phyloP scores from a whole-genome alignment of 2,113 vertebrate species.

The Seriola quinqueradiata region DNA sequence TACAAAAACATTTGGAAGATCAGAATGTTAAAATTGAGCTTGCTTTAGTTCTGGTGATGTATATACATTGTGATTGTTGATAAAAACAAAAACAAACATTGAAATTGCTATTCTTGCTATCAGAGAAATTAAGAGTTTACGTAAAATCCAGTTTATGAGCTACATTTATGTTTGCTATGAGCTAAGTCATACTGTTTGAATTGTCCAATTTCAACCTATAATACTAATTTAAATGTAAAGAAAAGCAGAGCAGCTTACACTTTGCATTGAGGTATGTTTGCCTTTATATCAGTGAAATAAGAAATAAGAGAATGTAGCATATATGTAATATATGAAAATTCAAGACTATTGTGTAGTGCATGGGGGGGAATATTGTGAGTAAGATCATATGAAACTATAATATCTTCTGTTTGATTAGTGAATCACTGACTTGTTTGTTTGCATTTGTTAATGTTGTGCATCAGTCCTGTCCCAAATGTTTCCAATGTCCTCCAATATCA shows the following conservation, averaged over 20 bases:
- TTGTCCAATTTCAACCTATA: conserved; percentile 75
- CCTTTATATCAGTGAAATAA: conserved; percentile 85
- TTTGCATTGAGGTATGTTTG: conserved; percentile 83
- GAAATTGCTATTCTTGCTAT: conserved; percentile 82
- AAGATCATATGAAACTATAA: conserved; percentile 79
- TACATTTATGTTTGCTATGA: conserved; percentile 84
- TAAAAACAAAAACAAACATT: conserved; percentile 74
- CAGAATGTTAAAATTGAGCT: conserved; percentile 84
- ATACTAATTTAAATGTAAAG: conserved; percentile 83
- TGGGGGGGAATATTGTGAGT: conserved; percentile 75
- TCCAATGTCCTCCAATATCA: conserved; percentile 73
- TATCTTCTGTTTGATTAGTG: conserved; percentile 82
- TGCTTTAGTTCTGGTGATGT: conserved; percentile 85
- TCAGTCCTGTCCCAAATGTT: conserved; percentile 78
- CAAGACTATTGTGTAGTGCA: conserved; percentile 83
- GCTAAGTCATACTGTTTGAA: conserved; percentile 82
- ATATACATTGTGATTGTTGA: conserved; percentile 84
- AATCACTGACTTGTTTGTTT: conserved; percentile 80
- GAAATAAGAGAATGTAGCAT: conserved; percentile 86
- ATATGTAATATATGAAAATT: conserved; percentile 84
- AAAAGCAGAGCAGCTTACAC: conserved; percentile 80
- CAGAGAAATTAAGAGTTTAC: conserved; percentile 76
- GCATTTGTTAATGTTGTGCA: conserved; percentile 81
- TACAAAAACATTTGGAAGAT: conserved; percentile 80
- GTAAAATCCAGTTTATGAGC: conserved; percentile 79